Percentiles rank a stretch among this genome's conserved stretches.
These are phyloP conservation scores for Belgica antarctica DNA, from an alignment of 2,888 invertebrate species.

Conservation along the genomic window DNA sequence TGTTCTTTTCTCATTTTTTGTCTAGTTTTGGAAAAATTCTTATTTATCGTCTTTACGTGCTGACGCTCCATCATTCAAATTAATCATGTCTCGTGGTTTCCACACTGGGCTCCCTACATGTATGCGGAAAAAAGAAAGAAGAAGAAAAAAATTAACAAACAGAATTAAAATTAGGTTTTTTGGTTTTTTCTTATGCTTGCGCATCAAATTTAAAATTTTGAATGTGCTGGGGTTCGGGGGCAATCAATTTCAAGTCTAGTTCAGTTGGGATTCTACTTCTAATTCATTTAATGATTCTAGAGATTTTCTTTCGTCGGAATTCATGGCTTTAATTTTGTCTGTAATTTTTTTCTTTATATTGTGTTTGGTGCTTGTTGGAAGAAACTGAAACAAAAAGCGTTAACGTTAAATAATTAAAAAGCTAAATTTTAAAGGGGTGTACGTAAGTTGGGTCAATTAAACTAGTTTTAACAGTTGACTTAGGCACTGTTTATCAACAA, in stretches of 20 bases:
- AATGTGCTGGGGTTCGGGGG: not conserved
- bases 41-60: slow-evolving; percentile 57
- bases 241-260: not conserved
- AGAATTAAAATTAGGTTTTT: slow-evolving; percentile 44
- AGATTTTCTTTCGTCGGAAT: not conserved
- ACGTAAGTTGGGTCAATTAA: too few relatives aligned
- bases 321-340: slow-evolving; percentile 11
- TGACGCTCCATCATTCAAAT: slow-evolving; percentile 59
- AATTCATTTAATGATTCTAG: not conserved
- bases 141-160: slow-evolving; percentile 44
- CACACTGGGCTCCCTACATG: slow-evolving; percentile 89
- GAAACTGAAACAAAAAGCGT: too few relatives aligned
- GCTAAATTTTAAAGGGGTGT: too few relatives aligned
- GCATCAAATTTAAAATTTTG: not conserved
- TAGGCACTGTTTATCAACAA: too few relatives aligned
- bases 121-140: slow-evolving; percentile 57
- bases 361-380: not conserved
- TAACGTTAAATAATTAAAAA: too few relatives aligned
- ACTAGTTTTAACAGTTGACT: too few relatives aligned
- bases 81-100: slow-evolving; percentile 89
- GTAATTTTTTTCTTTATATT: slow-evolving; percentile 10
- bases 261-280: not conserved
- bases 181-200: not conserved
- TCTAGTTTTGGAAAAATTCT: slow-evolving; percentile 34
- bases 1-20: slow-evolving; percentile 44